These are phyloP conservation scores for Speoplatyrhinus poulsoni DNA, from an alignment of 2,113 vertebrate species.

Conservation along the genomic window DNA sequence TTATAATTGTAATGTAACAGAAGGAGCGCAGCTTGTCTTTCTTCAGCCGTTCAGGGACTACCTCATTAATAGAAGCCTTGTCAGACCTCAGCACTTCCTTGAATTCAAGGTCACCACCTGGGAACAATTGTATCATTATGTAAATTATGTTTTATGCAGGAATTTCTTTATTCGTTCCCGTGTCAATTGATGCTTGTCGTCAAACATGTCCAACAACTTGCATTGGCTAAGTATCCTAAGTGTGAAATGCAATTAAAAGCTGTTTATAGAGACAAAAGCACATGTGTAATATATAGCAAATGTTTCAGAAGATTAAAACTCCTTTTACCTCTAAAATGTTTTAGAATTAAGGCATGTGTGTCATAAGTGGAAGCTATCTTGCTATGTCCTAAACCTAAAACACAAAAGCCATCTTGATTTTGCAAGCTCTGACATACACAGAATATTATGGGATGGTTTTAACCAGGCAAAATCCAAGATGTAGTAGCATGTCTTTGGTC, in stretches of 20 bases:
- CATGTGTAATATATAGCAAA: too few species aligned
- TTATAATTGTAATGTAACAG: conserved; percentile 18
- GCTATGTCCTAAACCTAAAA: neutral
- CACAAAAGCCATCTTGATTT: neutral
- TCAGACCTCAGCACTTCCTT: conserved; percentile 15
- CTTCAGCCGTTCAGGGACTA: conserved; percentile 34
- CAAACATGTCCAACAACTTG: neutral
- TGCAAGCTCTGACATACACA: too few species aligned
- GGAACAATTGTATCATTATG: too few species aligned
- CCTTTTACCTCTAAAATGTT: neutral
- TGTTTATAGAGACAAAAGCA: neutral
- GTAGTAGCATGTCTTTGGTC: too few species aligned
- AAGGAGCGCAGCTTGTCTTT: conserved; percentile 28
- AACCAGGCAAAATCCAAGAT: too few species aligned
- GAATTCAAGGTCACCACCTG: conserved; percentile 56
- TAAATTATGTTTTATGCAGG: too few species aligned
- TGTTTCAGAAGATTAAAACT: too few species aligned
- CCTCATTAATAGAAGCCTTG: conserved; percentile 53
- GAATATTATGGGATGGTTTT: too few species aligned
- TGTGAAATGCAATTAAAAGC: neutral
- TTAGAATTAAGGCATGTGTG: neutral
- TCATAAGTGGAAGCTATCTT: neutral
- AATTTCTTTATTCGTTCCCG: too few species aligned
- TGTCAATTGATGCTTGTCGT: neutral
- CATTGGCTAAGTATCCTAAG: neutral